These are phyloP conservation scores for Xiphorhynchus elegans DNA, from an alignment of 2,113 vertebrate genomes.

Conservation along the genomic window DNA sequence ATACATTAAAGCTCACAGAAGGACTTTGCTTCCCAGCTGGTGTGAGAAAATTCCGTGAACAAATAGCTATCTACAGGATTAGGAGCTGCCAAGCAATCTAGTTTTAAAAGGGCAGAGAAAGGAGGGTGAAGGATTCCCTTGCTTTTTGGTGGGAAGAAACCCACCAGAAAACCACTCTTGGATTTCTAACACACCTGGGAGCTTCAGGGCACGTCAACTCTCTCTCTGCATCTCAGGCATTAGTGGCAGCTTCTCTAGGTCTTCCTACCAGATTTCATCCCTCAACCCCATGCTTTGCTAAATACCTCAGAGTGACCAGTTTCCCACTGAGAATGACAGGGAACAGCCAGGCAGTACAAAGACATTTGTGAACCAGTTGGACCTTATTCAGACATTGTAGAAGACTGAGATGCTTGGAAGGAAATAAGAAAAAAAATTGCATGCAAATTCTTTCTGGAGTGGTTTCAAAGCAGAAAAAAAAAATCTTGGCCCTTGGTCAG, in stretches of 20 bases:
- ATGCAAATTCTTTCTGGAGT: neutral
- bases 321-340: neutral
- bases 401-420: neutral
- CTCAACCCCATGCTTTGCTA: neutral
- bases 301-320: neutral
- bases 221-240: neutral
- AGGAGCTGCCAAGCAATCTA: neutral
- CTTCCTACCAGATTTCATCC: neutral
- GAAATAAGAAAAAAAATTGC: neutral
- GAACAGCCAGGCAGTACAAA: neutral
- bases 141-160: neutral
- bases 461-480: neutral
- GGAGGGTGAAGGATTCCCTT: neutral
- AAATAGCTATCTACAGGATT: neutral
- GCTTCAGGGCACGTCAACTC: neutral
- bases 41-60: neutral
- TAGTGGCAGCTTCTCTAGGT: neutral
- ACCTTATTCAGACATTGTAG: neutral
- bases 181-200: neutral
- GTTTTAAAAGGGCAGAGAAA: neutral
- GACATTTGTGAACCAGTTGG: neutral
- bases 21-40: neutral
- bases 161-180: neutral
- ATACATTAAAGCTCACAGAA: conserved; percentile 2
- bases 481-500: neutral